Evolutionary conservation across 2,113 vertebrate species (phyloP), one percentile per base, ranked within the genome.

Genomic region (Oncorhynchus mykiss): DNA sequence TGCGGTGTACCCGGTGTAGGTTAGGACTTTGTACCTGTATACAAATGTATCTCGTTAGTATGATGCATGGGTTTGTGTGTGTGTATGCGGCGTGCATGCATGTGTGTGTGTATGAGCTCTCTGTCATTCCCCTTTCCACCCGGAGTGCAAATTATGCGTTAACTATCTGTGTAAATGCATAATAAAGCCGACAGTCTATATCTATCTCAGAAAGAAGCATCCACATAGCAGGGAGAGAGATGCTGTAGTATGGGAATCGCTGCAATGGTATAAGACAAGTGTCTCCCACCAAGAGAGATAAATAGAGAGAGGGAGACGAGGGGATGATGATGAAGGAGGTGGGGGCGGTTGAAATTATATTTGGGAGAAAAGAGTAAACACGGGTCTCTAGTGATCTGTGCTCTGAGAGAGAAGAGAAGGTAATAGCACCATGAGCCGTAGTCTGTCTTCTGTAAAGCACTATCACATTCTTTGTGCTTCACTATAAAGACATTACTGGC

Each of bases 361-460:
- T 83, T 89, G 67, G 80, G 79, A 86, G 67, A 29, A 73, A 66
- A 71, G 60, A 70, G 72, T 82, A 75, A 79, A 83, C 78, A 82
- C 27, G 27, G 78, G 80, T 64, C 72, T 74, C 75, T 13, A 70
- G 69, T 13, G 65, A 71, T 79, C 45, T 74, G 25, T 25, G 12
- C 11, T 29, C 64, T 25, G 22, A 13, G 59, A 57, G 73, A 69
- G 65, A 22, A n/a, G 60, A 16, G n/a, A 11, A 66, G 11, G 49
- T 22, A 67, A n/a, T 18, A 18, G 27, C 71, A 54, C 51, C 3
- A 72, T 8, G 71, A 69, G 70, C 34, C 67, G 77, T 73, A 67
- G 73, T 79, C 74, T 54, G 24, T 75, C 64, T 70, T 67, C 71
- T 59, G 77, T 75, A 78, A 79, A 81, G 76, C 65, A 70, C 75